These are phyloP conservation scores for Myotis pilosus DNA, from an alignment of 2,797 vertebrate genomes.

Conservation along the genomic window DNA sequence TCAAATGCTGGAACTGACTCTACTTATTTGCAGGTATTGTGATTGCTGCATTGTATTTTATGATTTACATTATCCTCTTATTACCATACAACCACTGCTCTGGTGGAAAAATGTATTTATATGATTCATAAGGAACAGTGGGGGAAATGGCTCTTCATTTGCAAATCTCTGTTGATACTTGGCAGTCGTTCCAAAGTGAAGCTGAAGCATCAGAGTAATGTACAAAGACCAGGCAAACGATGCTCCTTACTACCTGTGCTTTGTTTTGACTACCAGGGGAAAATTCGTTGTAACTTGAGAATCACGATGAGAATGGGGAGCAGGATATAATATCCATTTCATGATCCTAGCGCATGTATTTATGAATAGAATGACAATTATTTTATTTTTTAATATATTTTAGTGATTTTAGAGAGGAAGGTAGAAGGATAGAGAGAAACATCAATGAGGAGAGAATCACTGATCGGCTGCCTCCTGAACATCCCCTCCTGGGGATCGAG, in stretches of 20 bases:
- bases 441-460: no score
- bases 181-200: neutral
- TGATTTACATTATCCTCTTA: conserved; percentile 59
- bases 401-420: no score
- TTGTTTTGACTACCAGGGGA: neutral
- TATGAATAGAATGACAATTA: neutral
- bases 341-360: neutral
- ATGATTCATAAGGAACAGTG: conserved; percentile 25
- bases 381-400: neutral
- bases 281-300: neutral
- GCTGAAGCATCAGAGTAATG: neutral
- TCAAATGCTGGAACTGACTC: conserved; percentile 59
- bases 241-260: neutral
- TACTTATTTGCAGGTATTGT: conserved; percentile 79
- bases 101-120: conserved; percentile 37
- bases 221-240: neutral
- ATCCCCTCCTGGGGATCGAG: fast-evolving
- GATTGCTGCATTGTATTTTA: conserved; percentile 69
- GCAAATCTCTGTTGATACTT: conserved; percentile 50
- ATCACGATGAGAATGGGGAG: neutral
- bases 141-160: conserved; percentile 38
- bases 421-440: no score
- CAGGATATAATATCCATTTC: neutral
- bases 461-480: no score
- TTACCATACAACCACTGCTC: conserved; percentile 56